Conservation (phyloP, 2,797 vertebrate species). For the Ataeniobius toweri region DNA sequence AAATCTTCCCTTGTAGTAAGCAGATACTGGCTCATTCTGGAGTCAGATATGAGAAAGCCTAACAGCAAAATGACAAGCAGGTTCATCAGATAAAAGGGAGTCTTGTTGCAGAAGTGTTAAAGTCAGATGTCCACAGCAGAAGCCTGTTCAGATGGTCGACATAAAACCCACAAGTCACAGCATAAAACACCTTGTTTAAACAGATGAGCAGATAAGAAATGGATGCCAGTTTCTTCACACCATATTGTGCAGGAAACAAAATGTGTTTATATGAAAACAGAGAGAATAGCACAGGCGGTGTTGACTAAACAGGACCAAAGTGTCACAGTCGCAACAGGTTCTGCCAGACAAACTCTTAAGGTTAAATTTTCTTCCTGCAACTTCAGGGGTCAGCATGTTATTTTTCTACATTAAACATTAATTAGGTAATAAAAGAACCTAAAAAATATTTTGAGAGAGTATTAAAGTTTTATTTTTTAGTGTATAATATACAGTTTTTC, state of each 20-base stretch:
- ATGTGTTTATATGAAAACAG: conserved; percentile 86
- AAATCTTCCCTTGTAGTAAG: conserved; percentile 3
- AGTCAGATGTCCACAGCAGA: conserved; percentile 6
- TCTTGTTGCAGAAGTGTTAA: not conserved
- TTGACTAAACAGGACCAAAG: conserved; percentile 91
- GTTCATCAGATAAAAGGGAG: conserved; percentile 2
- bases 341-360: conserved; percentile 75
- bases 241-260: conserved; percentile 81
- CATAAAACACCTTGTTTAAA: conserved; percentile 54
- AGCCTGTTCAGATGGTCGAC: conserved; percentile 34
- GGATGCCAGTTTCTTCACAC: conserved; percentile 80
- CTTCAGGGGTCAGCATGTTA: conserved; percentile 33
- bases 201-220: conserved; percentile 66
- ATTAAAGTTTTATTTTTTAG: not conserved
- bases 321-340: conserved; percentile 85
- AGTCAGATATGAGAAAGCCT: conserved; percentile 19
- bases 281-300: conserved; percentile 84
- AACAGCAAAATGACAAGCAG: conserved; percentile 20
- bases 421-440: conserved; percentile 7
- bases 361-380: conserved; percentile 68
- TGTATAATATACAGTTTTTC: not conserved
- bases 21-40: conserved; percentile 13
- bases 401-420: conserved; percentile 11
- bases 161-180: conserved; percentile 22
- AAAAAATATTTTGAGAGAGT: not conserved